Percentiles rank a stretch among this genome's conserved stretches.
phyloP scores from a whole-genome alignment of 2,797 vertebrate genomes.

The Clarias platycephalus region DNA sequence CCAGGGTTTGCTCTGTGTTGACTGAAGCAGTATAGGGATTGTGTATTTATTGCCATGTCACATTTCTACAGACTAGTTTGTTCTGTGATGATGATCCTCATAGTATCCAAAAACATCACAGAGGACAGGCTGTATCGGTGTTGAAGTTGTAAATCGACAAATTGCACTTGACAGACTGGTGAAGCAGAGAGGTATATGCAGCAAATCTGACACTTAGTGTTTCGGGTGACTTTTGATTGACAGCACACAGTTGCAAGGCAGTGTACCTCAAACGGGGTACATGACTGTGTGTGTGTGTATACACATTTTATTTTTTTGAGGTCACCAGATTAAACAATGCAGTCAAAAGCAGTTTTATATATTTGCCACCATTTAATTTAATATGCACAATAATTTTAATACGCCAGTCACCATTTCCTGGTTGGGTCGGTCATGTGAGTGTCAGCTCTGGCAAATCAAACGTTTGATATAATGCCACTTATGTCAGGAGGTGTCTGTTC shows the following conservation, averaged over 20 bases:
- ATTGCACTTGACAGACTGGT: neutral
- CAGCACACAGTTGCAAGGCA: neutral
- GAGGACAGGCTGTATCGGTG: neutral
- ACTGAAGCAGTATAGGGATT: neutral
- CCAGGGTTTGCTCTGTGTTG: neutral
- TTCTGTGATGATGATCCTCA: neutral
- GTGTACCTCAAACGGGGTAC: neutral
- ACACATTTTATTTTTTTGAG: too few relatives aligned
- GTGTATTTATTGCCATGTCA: too few relatives aligned
- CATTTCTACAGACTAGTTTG: neutral
- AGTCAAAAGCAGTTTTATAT: too few relatives aligned
- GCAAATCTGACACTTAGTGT: neutral
- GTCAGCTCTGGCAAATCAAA: too few relatives aligned
- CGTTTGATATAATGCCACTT: too few relatives aligned
- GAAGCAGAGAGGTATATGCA: neutral
- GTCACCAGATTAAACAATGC: too few relatives aligned
- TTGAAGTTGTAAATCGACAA: neutral
- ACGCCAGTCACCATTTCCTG: too few relatives aligned
- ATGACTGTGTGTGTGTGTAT: too few relatives aligned
- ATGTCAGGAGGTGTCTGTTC: too few relatives aligned
- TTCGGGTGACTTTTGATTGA: neutral
- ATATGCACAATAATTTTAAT: too few relatives aligned
- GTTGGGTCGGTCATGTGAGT: too few relatives aligned
- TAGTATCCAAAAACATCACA: neutral
- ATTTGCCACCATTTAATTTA: too few relatives aligned